A percentile compares a stretch with the other conserved stretches of the same genome.
phyloP scores from a whole-genome alignment of 2,888 invertebrate genomes.

The Hedya salicella region DNA sequence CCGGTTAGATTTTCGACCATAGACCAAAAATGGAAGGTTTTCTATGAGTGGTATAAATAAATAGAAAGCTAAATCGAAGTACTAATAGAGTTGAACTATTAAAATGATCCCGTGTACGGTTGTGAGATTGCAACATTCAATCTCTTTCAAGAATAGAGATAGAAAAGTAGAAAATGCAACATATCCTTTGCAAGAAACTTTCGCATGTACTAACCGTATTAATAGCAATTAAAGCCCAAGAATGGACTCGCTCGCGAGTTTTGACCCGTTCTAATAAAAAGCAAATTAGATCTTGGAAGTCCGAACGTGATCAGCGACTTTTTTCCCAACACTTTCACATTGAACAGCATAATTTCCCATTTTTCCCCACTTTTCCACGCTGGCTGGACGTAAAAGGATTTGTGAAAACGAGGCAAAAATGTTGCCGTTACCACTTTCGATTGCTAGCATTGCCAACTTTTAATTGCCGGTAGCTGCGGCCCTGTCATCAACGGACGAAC shows the following conservation, averaged over 20 bases:
- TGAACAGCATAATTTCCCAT: conserved; percentile 50
- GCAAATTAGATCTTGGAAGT: conserved; percentile 8
- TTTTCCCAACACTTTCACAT: conserved; percentile 43
- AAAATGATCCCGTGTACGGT: not conserved
- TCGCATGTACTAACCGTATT: not conserved
- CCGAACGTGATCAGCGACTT: conserved; percentile 19
- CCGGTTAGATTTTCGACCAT: no score
- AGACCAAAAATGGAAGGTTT: no score
- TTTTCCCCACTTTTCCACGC: conserved; percentile 52
- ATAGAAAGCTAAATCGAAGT: not conserved
- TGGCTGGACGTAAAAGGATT: conserved; percentile 52
- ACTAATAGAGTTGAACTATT: not conserved
- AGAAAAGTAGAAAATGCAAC: not conserved
- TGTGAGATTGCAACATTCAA: not conserved
- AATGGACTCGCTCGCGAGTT: not conserved
- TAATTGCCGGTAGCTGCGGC: not conserved
- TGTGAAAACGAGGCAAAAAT: conserved; percentile 68
- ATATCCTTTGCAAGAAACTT: not conserved
- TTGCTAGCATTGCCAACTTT: conserved; percentile 49
- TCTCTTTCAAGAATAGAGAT: not conserved
- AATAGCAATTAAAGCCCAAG: not conserved
- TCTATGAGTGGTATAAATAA: not conserved
- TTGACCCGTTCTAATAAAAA: conserved; percentile 11
- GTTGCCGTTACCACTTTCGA: conserved; percentile 62
- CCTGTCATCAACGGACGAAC: not conserved